Evolutionary conservation across 2,888 invertebrate genomes (phyloP), one percentile per base, ranked within the genome.

Genomic region (Drosophila hamatofila): DNA sequence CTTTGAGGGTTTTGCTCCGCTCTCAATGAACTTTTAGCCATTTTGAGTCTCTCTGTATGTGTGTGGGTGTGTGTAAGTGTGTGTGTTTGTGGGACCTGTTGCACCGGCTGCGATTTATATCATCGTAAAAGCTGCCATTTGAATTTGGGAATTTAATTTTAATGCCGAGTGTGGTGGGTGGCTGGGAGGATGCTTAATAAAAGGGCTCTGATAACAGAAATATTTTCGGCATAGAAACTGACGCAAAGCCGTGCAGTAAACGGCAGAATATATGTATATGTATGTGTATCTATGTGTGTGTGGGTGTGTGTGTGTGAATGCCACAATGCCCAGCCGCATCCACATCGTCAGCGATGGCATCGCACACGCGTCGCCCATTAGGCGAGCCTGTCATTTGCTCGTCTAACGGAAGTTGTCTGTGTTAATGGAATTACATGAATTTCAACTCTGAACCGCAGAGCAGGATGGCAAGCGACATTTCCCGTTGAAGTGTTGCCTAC

Each of bases 361-460:
- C 61, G 64, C 75, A 67, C 73, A 67, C 73, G 70, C 62, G 61
- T 69, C 67, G 83, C 68, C 79, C 87, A 80, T 83, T 87, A 88
- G 83, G 62, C 78, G 70, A 80, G 71, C 75, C 83, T 77, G 72
- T 78, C 85, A 87, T 88, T 84, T 85, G 72, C 81, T 75, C 74
- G 49, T 79, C 69, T 65, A 80, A 71, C 84, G 88, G 88, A 84
- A 85, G 84, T 85, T 84, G 85, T 81, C 85, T 83, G 86, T 85
- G 85, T 84, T 84, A 84, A 84, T 84, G 86, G 88, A 88, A 84
- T 84, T 84, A 84, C 88, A 84, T 79, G 84, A 88, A 88, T 85
- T 84, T 88, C 80, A 88, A 83, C 88, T 82, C 83, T 77, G 77
- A 83, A 78, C 84, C 88, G 64, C 80, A 82, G 70, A 82, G 62